These are phyloP conservation scores for Archivesica marissinica DNA, from an alignment of 1,140 invertebrate species.

Conservation along the genomic window DNA sequence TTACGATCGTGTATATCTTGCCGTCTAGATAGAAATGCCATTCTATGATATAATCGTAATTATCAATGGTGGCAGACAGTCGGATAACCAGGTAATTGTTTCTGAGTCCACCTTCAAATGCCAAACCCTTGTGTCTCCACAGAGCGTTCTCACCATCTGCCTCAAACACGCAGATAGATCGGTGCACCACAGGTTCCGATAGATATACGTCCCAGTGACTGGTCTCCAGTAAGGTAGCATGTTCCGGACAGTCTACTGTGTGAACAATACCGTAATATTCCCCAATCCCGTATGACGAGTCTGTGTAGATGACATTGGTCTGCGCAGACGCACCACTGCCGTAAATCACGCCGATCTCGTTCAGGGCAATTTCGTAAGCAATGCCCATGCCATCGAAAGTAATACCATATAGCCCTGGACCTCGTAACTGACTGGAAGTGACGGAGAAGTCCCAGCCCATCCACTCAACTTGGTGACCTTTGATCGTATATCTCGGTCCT, in stretches of 20 bases:
- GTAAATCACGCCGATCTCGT: conserved; percentile 66
- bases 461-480: conserved; percentile 48
- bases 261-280: conserved; percentile 39
- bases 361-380: conserved; percentile 70
- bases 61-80: conserved; percentile 48
- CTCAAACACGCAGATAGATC: conserved; percentile 54
- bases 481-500: conserved; percentile 46
- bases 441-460: conserved; percentile 54
- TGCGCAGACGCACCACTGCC: conserved; percentile 29
- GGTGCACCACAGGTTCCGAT: conserved; percentile 18
- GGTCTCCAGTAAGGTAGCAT: conserved; percentile 35
- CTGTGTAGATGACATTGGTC: conserved; percentile 54
- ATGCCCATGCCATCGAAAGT: conserved; percentile 61
- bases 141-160: conserved; percentile 47
- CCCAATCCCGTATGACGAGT: conserved; percentile 52
- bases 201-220: conserved; percentile 51
- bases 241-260: conserved; percentile 50
- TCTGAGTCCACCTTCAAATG: conserved; percentile 47
- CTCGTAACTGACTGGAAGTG: conserved; percentile 26
- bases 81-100: conserved; percentile 49
- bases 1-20: conserved; percentile 58
- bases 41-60: conserved; percentile 71
- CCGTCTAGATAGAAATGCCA: conserved; percentile 68
- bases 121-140: conserved; percentile 44
- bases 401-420: conserved; percentile 39